Evolutionary conservation across 2,888 invertebrate species (phyloP), one percentile per base, ranked within the genome.

Genomic region (Sturmia bella): DNA sequence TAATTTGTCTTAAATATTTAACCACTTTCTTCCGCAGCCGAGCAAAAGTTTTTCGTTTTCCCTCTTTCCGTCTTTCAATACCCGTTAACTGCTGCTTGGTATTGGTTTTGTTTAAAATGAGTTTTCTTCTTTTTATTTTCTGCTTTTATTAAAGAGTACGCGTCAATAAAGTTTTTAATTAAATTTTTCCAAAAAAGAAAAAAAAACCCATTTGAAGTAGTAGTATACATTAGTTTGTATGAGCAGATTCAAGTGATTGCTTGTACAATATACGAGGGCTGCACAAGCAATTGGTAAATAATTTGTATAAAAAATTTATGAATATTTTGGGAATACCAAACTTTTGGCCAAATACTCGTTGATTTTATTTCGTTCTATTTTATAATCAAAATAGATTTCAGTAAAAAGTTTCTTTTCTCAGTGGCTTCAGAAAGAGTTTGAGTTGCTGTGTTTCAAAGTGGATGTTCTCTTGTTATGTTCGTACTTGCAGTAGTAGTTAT

Each of bases 131-230:
- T 27, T 56, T 27, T 21, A 3, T 61, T 7, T 24, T 32, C 41
- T 13, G 17, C 24, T 72, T 59, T 63, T 63, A 61, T 54, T 76
- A 61, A 77, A 43, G 56, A 39, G 57, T 50, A 59, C 45, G 59
- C 78, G 78, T 78, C 78, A 78, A 66, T 78, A 78, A 78, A 78
- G 78, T 78, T 78, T 78, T 59, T 78, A 78, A 78, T 78, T 72
- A 78, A 78, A 72, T 78, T 59, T 66, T 64, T 64, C 61, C 17
- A 37, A 61, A 61, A 68, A 32, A 43, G 17, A 50, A 37, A 27
- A 54, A 56, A 19, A 19, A 69, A 43, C 32, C n/a, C n/a, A 54
- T 56, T 50, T 72, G 57, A 66, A 70, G 54, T 41, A 32, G 57
- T 59, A 70, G 54, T 41, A 32, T 72, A 24, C 50, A 45, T 57